Percentiles rank a stretch among this genome's conserved stretches.
Evolutionary conservation across 2,797 vertebrate species (phyloP).

Genomic region (Lagodon rhomboides): DNA sequence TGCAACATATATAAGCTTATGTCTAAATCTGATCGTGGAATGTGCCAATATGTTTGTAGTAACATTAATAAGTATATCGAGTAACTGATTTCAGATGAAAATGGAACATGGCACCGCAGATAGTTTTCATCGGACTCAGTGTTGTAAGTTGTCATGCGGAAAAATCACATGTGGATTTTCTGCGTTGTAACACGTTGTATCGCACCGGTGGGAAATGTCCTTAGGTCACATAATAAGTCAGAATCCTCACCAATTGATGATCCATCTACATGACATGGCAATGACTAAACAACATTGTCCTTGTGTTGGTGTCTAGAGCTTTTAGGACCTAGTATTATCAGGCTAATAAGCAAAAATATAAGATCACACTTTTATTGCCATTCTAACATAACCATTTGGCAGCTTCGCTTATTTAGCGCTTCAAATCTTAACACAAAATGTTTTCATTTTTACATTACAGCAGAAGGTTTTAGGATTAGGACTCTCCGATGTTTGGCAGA

Average conservation of each 20-base stretch:
- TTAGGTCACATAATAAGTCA: not conserved
- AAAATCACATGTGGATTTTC: too few species aligned
- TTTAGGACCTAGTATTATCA: not conserved
- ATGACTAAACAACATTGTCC: not conserved
- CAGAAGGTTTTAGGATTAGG: constrained; percentile 18
- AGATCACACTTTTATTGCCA: constrained; percentile 4
- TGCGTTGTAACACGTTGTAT: too few species aligned
- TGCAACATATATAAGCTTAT: too few species aligned
- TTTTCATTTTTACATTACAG: constrained; percentile 21
- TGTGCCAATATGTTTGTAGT: too few species aligned
- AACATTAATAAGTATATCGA: too few species aligned
- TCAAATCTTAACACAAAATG: not conserved
- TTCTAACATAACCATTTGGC: not conserved
- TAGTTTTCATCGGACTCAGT: too few species aligned
- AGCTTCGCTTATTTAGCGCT: not conserved
- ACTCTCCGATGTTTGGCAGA: constrained; percentile 9
- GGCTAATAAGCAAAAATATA: not conserved
- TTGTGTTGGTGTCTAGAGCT: not conserved
- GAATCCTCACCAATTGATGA: not conserved
- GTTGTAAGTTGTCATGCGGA: too few species aligned
- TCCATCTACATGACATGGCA: not conserved
- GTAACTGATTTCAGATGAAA: too few species aligned
- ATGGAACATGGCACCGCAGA: too few species aligned
- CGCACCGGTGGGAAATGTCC: too few species aligned
- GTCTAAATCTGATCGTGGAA: too few species aligned